phyloP scores from a whole-genome alignment of 2,888 invertebrate genomes.

The Incurvaria masculella region DNA sequence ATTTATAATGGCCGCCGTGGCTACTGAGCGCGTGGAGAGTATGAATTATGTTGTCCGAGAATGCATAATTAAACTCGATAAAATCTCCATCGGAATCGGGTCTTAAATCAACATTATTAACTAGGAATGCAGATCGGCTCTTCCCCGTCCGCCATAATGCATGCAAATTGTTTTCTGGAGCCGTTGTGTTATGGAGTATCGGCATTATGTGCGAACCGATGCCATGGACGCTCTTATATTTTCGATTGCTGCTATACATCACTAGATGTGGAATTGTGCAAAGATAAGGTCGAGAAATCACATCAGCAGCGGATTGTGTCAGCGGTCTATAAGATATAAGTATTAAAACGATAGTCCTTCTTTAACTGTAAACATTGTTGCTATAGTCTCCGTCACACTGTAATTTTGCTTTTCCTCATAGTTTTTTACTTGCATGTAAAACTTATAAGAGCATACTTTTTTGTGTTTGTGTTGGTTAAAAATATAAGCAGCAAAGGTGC shows the following conservation, averaged over 20 bases:
- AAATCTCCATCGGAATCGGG: background rate
- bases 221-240: background rate
- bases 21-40: background rate
- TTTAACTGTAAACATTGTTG: no score
- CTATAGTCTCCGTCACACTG: no score
- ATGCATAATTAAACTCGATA: conserved; percentile 6
- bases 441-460: no score
- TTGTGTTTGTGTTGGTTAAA: no score
- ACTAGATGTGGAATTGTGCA: no score
- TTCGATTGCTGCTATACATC: background rate
- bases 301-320: no score
- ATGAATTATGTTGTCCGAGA: conserved; percentile 5
- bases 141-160: background rate
- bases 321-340: no score
- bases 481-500: no score
- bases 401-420: no score
- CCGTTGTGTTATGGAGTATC: background rate
- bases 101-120: background rate
- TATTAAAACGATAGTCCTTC: no score
- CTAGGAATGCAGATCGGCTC: background rate
- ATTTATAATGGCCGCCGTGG: conserved; percentile 5
- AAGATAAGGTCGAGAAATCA: no score
- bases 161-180: background rate
- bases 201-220: background rate
- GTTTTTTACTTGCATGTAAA: no score